A percentile compares a stretch with the other conserved stretches of the same genome.
These are phyloP conservation scores for Acanthosepion lycidas DNA, from an alignment of 2,888 invertebrate genomes.

Conservation along the genomic window DNA sequence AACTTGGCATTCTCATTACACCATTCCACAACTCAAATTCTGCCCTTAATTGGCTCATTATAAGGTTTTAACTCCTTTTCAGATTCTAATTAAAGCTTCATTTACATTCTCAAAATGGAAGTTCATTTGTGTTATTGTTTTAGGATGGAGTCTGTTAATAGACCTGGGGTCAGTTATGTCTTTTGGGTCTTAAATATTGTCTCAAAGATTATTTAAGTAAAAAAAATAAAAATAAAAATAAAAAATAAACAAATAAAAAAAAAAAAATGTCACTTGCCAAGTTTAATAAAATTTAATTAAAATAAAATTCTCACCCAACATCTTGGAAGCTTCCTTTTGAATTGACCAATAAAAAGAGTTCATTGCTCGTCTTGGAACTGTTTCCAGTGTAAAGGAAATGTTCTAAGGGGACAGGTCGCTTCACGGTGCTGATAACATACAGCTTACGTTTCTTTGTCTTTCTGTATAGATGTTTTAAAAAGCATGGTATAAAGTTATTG, in stretches of 20 bases:
- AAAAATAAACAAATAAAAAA: background rate
- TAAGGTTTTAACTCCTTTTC: too few relatives aligned
- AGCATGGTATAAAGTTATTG: background rate
- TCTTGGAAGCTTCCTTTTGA: constrained; percentile 83
- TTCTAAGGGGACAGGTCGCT: constrained; percentile 95
- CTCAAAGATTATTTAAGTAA: background rate
- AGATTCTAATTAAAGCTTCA: too few relatives aligned
- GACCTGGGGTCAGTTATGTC: too few relatives aligned
- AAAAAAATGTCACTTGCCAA: background rate
- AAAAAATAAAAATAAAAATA: background rate
- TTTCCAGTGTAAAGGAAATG: constrained; percentile 89
- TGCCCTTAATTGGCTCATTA: too few relatives aligned
- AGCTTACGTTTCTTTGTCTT: constrained; percentile 83
- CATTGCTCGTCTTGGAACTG: constrained; percentile 74
- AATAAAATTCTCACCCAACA: constrained; percentile 76
- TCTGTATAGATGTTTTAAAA: constrained; percentile 62
- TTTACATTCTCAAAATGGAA: too few relatives aligned
- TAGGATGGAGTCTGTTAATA: too few relatives aligned
- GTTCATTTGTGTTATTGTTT: too few relatives aligned
- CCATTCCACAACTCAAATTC: too few relatives aligned
- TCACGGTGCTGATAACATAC: constrained; percentile 93
- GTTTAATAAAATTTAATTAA: constrained; percentile 53
- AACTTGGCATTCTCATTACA: too few relatives aligned
- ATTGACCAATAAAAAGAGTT: constrained; percentile 84
- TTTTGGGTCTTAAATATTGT: too few relatives aligned